These are phyloP conservation scores for Nephrocerus scutellatus DNA, from an alignment of 2,888 invertebrate species.

Conservation along the genomic window DNA sequence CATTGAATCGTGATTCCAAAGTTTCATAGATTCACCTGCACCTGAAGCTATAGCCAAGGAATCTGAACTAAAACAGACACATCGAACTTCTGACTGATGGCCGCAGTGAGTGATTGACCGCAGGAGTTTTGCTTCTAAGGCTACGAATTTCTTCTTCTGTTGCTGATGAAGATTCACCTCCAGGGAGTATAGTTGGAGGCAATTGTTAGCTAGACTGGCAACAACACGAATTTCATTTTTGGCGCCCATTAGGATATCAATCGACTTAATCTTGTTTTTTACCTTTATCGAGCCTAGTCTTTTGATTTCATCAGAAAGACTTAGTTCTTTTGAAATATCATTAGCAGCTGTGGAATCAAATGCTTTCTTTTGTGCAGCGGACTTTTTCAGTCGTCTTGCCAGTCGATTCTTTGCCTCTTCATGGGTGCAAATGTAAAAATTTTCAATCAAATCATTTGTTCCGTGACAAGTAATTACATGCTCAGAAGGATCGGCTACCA, in stretches of 20 bases:
- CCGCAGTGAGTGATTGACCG: constrained; percentile 67
- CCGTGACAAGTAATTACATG: constrained; percentile 76
- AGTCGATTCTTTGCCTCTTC: constrained; percentile 65
- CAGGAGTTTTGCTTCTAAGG: constrained; percentile 52
- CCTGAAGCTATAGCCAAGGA: constrained; percentile 81
- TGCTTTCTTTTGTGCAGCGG: constrained; percentile 46
- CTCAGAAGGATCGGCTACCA: constrained; percentile 65
- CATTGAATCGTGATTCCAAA: constrained; percentile 77
- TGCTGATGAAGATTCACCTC: too few species aligned
- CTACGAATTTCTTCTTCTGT: constrained; percentile 47
- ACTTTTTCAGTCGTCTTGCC: constrained; percentile 70
- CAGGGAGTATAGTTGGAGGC: constrained; percentile 61
- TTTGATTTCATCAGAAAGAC: constrained; percentile 66
- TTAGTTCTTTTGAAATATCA: constrained; percentile 44
- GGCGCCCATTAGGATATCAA: constrained; percentile 63
- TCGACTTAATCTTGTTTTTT: constrained; percentile 62
- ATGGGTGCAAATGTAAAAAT: constrained; percentile 71
- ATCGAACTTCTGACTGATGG: constrained; percentile 83
- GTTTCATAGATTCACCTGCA: constrained; percentile 79
- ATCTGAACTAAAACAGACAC: constrained; percentile 85
- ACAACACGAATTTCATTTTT: constrained; percentile 65
- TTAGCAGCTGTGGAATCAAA: constrained; percentile 31
- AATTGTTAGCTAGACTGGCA: constrained; percentile 64
- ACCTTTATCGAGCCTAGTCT: constrained; percentile 61
- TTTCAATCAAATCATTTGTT: constrained; percentile 70